Evolutionary conservation across 1,140 invertebrate genomes (phyloP), one percentile per base, ranked within the genome.

Genomic region (Neuroterus valhalla): DNA sequence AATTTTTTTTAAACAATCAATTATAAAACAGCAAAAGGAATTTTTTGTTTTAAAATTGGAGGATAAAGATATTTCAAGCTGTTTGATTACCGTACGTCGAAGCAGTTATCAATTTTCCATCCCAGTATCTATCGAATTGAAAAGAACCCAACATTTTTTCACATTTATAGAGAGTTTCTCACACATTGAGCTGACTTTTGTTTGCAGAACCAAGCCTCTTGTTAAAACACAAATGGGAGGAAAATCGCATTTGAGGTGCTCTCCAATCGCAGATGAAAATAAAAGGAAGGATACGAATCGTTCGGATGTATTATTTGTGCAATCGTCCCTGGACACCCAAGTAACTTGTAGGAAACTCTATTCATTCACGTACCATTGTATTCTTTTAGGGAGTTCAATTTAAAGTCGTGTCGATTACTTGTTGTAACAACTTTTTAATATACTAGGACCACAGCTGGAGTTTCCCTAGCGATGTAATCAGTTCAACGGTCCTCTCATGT

Each of bases 171-270:
- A 62, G 31, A 62, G 31, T 62, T 62, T 26, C 31, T 23, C 3
- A 31, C 31, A 12, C 23, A 31, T 31, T 14, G 21, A 62, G n/a
- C 14, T 62, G 55, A 62, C 55, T 62, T 62, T 62, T 62, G 55
- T 62, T 62, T 62, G 55, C 55, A 14, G 55, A 31, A 62, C 26
- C 26, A 3, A 26, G 23, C 31, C 55, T 62, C 31, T 62, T 62
- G 55, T 62, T 62, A 62, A 62, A 62, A 62, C 31, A 31, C 55
- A 23, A 62, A 62, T 62, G 2, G 55, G 31, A 62, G n/a, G 55
- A 62, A 62, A 62, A 62, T 62, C 31, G 26, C 26, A 62, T 62
- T 62, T 23, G 55, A 62, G 55, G 23, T 62, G 31, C 55, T 62
- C 55, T 55, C 26, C 52, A 55, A 55, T 55, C 52, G 52, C 50